Evolutionary conservation across 2,888 invertebrate genomes (phyloP).

Genomic region (Drosophila peninsularis): DNA sequence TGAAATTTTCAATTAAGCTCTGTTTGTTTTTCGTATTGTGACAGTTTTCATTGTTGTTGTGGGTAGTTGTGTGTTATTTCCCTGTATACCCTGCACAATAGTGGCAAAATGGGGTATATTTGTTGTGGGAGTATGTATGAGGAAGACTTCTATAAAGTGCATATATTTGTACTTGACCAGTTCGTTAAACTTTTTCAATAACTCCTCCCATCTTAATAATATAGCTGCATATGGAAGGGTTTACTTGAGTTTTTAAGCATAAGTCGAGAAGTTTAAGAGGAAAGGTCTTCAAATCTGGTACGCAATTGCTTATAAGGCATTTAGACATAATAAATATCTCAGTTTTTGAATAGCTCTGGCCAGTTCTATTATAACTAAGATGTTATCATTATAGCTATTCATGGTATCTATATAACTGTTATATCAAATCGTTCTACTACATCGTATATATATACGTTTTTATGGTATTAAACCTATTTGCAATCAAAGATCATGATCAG

Average conservation of each 20-base stretch:
- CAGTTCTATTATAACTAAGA: not conserved
- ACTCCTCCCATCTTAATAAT: not conserved
- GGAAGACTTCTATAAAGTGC: not conserved
- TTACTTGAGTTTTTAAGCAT: not conserved
- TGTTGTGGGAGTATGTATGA: not conserved
- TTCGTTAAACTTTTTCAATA: too few species aligned
- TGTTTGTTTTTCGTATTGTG: slow-evolving; percentile 42
- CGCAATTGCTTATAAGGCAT: not conserved
- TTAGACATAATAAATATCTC: too few species aligned
- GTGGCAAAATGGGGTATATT: not conserved
- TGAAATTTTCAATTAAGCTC: slow-evolving; percentile 59
- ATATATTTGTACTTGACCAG: too few species aligned
- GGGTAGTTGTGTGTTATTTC: not conserved
- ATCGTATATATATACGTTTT: too few species aligned
- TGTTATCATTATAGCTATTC: not conserved
- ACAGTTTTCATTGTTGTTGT: slow-evolving; percentile 36
- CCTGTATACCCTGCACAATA: not conserved
- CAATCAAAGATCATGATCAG: not conserved
- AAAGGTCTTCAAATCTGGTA: not conserved
- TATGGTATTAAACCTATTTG: too few species aligned
- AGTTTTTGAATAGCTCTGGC: not conserved
- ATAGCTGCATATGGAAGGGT: too few species aligned
- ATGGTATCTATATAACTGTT: too few species aligned
- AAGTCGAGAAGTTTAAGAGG: not conserved
- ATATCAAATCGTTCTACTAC: too few species aligned